phyloP scores from a whole-genome alignment of 2,113 vertebrate species.

The Cettia cetti region DNA sequence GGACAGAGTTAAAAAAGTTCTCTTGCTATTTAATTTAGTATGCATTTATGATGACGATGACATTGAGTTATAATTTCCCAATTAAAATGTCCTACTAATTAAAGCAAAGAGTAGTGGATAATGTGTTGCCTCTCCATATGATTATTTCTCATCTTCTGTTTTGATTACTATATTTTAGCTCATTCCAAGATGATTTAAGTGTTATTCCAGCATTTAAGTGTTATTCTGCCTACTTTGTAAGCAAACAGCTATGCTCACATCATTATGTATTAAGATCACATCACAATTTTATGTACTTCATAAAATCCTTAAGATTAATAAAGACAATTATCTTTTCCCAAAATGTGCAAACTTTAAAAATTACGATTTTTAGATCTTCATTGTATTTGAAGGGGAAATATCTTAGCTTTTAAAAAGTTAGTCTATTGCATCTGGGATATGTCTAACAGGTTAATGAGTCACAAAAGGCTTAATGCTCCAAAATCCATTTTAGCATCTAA shows the following conservation, averaged over 20 bases:
- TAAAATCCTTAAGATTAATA: neutral
- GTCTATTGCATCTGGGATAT: neutral
- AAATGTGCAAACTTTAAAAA: neutral
- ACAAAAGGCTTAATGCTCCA: neutral
- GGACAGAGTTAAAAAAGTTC: neutral
- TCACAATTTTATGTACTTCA: neutral
- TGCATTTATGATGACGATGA: neutral
- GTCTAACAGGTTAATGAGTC: neutral
- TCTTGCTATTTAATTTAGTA: neutral
- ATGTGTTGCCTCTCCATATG: neutral
- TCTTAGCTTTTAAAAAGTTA: neutral
- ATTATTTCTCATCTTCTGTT: neutral
- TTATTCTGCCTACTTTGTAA: neutral
- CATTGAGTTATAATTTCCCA: neutral
- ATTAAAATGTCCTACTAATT: neutral
- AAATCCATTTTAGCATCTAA: neutral
- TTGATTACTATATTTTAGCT: neutral
- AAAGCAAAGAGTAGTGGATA: neutral
- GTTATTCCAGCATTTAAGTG: neutral
- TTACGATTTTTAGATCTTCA: neutral
- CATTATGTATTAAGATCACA: neutral
- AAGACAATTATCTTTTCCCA: neutral
- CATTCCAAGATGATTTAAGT: neutral
- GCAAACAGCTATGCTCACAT: neutral
- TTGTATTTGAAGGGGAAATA: neutral